A percentile compares a stretch with the other conserved stretches of the same genome.
Evolutionary conservation across 2,113 vertebrate genomes (phyloP).

Genomic region (Callionymus lyra): DNA sequence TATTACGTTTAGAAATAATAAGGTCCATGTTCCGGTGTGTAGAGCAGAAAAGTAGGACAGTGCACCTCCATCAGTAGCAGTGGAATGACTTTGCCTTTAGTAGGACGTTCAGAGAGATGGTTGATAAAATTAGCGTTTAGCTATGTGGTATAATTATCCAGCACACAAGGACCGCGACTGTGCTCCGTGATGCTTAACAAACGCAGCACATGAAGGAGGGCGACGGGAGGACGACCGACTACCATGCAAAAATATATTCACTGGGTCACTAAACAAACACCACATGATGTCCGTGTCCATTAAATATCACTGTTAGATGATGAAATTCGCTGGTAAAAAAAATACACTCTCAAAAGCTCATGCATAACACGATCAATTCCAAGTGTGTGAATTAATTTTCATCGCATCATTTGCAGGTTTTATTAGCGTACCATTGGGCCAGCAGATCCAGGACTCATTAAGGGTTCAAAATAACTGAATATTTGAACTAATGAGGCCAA

Average conservation of each 20-base stretch:
- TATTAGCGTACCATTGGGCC: too few relatives aligned
- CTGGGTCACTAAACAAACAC: constrained; percentile 15
- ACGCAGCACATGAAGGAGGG: neutral
- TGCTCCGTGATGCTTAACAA: constrained; percentile 33
- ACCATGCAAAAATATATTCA: constrained; percentile 8
- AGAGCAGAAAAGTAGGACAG: constrained; percentile 44
- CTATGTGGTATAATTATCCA: constrained; percentile 55
- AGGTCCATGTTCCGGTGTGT: constrained; percentile 12
- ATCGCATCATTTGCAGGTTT: too few relatives aligned
- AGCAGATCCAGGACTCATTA: too few relatives aligned
- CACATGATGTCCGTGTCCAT: too few relatives aligned
- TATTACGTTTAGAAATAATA: too few relatives aligned
- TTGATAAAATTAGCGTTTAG: constrained; percentile 61
- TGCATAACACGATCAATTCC: too few relatives aligned
- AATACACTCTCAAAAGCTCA: too few relatives aligned
- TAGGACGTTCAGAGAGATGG: constrained; percentile 52
- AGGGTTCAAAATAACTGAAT: too few relatives aligned
- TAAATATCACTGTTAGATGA: too few relatives aligned
- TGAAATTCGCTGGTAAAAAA: too few relatives aligned
- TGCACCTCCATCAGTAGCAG: constrained; percentile 34
- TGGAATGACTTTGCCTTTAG: constrained; percentile 63
- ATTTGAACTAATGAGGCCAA: too few relatives aligned
- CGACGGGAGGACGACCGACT: constrained; percentile 5
- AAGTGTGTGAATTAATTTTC: too few relatives aligned
- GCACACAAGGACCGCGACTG: constrained; percentile 40